phyloP scores from a whole-genome alignment of 37 sponge, comb jelly and placozoan species.

The Halisarca cf. caerulea region DNA sequence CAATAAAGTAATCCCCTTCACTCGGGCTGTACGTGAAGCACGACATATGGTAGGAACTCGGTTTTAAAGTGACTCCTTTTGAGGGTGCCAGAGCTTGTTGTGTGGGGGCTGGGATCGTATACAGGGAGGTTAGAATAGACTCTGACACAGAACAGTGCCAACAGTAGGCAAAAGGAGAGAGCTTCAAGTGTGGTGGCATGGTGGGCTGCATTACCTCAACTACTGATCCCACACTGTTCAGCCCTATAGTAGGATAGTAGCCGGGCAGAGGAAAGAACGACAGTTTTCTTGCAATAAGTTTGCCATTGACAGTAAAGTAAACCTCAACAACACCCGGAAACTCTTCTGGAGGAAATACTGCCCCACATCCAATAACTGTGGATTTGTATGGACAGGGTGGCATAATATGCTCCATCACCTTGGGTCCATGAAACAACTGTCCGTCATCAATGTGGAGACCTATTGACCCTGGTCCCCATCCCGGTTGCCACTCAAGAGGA shows the following conservation, averaged over 20 bases:
- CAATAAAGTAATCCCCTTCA: neutral
- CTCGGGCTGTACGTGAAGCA: neutral
- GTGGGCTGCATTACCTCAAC: constrained; percentile 30
- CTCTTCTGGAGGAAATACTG: constrained; percentile 52
- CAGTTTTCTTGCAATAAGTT: constrained; percentile 35
- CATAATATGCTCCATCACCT: neutral
- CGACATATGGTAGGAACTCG: neutral
- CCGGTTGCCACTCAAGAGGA: constrained; percentile 57
- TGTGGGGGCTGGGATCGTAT: neutral
- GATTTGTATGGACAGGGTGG: constrained; percentile 37
- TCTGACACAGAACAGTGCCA: neutral
- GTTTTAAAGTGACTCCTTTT: neutral
- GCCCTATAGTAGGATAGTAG: constrained; percentile 69
- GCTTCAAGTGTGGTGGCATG: constrained; percentile 2
- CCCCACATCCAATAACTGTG: constrained; percentile 63
- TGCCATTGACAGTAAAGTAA: constrained; percentile 64
- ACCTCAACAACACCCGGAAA: constrained; percentile 40
- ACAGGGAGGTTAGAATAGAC: neutral
- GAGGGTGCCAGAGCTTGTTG: neutral
- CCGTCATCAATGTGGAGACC: constrained; percentile 65
- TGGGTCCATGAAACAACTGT: constrained; percentile 28
- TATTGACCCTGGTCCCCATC: constrained; percentile 53
- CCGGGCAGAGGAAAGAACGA: constrained; percentile 58
- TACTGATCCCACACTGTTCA: constrained; percentile 37
- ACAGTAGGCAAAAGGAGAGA: neutral